These are phyloP conservation scores for Clarias macrocephalus DNA, from an alignment of 2,113 vertebrate species.

Conservation along the genomic window DNA sequence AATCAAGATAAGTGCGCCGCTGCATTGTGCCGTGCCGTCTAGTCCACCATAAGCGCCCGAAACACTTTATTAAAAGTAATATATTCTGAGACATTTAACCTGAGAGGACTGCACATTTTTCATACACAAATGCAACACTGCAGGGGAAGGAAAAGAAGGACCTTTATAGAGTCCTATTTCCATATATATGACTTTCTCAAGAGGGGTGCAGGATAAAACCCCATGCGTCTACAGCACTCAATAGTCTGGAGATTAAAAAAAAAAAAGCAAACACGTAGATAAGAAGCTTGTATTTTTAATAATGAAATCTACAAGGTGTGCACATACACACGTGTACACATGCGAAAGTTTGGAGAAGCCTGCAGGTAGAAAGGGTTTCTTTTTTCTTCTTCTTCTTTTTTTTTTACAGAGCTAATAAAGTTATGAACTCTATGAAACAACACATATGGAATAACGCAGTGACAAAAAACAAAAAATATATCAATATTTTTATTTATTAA, in stretches of 20 bases:
- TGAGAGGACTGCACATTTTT: conserved; percentile 53
- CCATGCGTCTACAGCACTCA: conserved; percentile 44
- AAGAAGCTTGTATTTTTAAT: conserved; percentile 14
- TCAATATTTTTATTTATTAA: not conserved
- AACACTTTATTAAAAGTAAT: conserved; percentile 57
- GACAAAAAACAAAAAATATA: not conserved
- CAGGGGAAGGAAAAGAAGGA: conserved; percentile 18
- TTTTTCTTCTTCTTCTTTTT: not conserved
- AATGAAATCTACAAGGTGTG: conserved; percentile 35
- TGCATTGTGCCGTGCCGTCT: conserved; percentile 37
- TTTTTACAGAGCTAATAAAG: not conserved
- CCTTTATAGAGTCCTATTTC: conserved; percentile 55
- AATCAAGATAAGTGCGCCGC: conserved; percentile 41
- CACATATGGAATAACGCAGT: not conserved
- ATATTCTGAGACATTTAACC: conserved; percentile 60
- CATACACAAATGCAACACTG: conserved; percentile 53
- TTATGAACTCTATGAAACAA: not conserved
- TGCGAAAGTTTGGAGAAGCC: conserved; percentile 1
- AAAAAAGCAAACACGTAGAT: conserved; percentile 53
- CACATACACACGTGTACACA: not conserved
- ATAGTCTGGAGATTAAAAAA: conserved; percentile 45
- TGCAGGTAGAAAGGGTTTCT: not conserved
- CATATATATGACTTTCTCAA: conserved; percentile 58
- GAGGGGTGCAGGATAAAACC: conserved; percentile 52
- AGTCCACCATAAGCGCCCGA: conserved; percentile 58